These are phyloP conservation scores for Syngnathus acus DNA, from an alignment of 2,797 vertebrate genomes.

Conservation along the genomic window DNA sequence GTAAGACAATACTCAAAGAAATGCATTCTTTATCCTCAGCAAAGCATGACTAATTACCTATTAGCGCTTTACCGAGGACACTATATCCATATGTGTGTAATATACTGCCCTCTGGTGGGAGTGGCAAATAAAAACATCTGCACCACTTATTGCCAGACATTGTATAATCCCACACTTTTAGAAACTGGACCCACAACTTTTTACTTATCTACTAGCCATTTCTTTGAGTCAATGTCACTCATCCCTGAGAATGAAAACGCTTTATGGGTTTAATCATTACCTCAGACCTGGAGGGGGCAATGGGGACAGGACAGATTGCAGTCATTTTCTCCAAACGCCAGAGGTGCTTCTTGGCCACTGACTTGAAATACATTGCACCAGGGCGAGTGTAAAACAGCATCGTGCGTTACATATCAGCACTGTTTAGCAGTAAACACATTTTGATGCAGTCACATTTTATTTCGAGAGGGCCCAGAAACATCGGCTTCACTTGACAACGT, in stretches of 20 bases:
- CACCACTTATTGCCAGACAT: too few species aligned
- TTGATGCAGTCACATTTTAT: background rate
- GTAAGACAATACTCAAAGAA: too few species aligned
- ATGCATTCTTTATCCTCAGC: too few species aligned
- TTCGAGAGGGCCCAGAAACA: background rate
- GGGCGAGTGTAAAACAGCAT: background rate
- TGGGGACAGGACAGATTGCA: background rate
- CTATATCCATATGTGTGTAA: too few species aligned
- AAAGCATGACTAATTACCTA: too few species aligned
- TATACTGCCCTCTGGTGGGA: too few species aligned
- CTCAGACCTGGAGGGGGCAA: background rate
- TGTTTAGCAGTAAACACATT: background rate
- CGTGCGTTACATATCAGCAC: background rate
- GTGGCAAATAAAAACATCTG: too few species aligned
- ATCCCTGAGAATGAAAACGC: background rate
- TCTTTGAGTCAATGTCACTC: background rate
- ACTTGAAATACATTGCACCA: background rate
- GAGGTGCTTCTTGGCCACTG: conserved; percentile 5
- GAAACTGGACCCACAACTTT: background rate
- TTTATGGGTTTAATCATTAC: conserved; percentile 7
- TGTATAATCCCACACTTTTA: too few species aligned
- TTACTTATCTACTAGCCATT: background rate
- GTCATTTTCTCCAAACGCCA: conserved; percentile 1
- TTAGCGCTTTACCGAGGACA: too few species aligned
- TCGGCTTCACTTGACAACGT: background rate